Evolutionary conservation across 2,888 invertebrate species (phyloP), one percentile per base, ranked within the genome.

Genomic region (Cataglyphis rosenhaueri): DNA sequence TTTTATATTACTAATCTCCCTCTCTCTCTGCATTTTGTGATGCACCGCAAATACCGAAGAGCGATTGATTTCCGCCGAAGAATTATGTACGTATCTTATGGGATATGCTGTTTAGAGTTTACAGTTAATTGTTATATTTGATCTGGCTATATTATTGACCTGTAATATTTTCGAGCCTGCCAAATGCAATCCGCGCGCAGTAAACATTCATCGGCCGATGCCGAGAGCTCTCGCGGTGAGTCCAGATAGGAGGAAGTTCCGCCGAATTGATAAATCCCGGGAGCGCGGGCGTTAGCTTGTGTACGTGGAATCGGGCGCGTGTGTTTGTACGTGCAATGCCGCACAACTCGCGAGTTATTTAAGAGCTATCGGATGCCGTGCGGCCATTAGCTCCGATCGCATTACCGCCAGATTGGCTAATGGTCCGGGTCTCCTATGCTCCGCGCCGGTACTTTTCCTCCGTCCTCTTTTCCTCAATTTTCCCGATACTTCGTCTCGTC

Each of bases 331-430:
- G 84, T 83, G 68, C 59, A 61, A 86, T 84, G 88, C 81, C 85
- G 87, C 88, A 52, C 52, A 89, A 89, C 88, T 92, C 86, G 88
- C 90, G 89, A 91, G 91, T 92, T 91, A 91, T 92, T 91, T 90
- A 89, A 87, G 89, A 91, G 90, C 86, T 91, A 91, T 89, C 89
- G 90, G 86, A 86, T 87, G 86, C 87, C 86, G 87, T 86, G 89
- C 82, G 87, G 90, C 92, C 92, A 91, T 92, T 92, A 92, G 91
- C 92, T 86, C 84, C 91, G 90, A 91, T 91, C 91, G 91, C 90
- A 92, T 92, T 92, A 92, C 91, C 91, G 88, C 86, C 83, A 83
- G 84, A 85, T 87, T 86, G 87, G 88, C 89, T 91, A 91, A 91
- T 91, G 91, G 89, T 85, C 85, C 76, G 83, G 83, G 78, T 83